A percentile compares a stretch with the other conserved stretches of the same genome.
Evolutionary conservation across 2,888 invertebrate genomes (phyloP).

Genomic region (Uropetala carovei): DNA sequence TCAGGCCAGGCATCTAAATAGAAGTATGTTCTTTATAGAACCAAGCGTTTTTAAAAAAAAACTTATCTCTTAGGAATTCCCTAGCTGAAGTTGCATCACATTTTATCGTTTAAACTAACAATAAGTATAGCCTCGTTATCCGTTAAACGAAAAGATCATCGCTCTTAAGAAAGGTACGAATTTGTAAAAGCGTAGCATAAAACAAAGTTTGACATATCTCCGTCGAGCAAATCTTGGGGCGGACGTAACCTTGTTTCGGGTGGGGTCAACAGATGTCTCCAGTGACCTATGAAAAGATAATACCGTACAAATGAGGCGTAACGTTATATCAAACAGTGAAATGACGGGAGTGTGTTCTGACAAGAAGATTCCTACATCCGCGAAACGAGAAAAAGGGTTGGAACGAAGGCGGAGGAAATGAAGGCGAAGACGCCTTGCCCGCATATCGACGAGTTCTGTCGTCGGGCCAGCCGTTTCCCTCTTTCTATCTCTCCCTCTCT

Average conservation of each 20-base stretch:
- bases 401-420: not conserved
- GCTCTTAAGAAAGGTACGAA: no score
- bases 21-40: no score
- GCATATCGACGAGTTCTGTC: slow-evolving; percentile 55
- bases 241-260: slow-evolving; percentile 25
- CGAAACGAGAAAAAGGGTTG: not conserved
- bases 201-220: slow-evolving; percentile 12
- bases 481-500: not conserved
- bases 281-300: not conserved
- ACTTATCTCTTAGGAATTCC: no score
- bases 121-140: no score
- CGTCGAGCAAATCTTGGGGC: not conserved
- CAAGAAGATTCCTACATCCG: not conserved
- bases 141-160: no score
- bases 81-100: no score
- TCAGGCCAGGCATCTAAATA: no score
- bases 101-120: no score
- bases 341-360: not conserved
- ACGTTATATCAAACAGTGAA: not conserved
- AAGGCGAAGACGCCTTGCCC: not conserved
- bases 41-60: no score
- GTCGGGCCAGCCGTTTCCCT: slow-evolving; percentile 4
- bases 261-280: slow-evolving; percentile 40
- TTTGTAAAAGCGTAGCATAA: not conserved
- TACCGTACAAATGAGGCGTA: not conserved